phyloP scores from a whole-genome alignment of 2,113 vertebrate species.

The Etheostoma spectabile region DNA sequence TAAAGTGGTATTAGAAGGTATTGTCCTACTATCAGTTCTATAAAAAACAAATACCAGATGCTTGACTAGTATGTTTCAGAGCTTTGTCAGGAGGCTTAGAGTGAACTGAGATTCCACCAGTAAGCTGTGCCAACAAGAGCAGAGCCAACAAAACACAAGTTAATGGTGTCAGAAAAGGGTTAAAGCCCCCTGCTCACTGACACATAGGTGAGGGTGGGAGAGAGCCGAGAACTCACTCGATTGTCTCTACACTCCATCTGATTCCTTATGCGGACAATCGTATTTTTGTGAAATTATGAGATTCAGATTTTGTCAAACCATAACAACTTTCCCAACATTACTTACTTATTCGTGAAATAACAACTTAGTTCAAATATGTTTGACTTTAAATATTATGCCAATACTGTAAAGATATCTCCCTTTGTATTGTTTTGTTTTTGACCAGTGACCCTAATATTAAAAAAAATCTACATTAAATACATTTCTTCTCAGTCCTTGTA shows the following conservation, averaged over 20 bases:
- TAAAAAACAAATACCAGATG: background rate
- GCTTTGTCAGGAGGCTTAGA: background rate
- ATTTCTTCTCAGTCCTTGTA: conserved; percentile 16
- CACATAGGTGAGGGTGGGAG: background rate
- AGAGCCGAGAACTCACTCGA: background rate
- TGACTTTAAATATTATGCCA: background rate
- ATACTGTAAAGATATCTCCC: background rate
- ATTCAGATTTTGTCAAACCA: background rate
- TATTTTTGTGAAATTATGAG: background rate
- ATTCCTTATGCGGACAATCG: background rate
- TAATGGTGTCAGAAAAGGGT: conserved; percentile 19
- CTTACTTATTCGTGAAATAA: background rate
- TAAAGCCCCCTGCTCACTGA: background rate
- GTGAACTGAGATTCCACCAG: background rate
- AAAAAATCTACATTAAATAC: background rate
- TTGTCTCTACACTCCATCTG: background rate
- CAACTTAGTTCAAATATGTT: background rate
- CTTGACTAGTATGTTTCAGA: background rate
- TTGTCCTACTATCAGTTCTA: background rate
- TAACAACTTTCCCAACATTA: background rate
- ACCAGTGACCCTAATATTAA: background rate
- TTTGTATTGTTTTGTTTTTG: background rate
- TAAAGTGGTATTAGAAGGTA: background rate
- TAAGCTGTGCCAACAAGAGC: conserved; percentile 9
- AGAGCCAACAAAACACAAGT: conserved; percentile 18